Conservation (phyloP, 1,140 invertebrate species). For the Steinernema khuongi region DNA sequence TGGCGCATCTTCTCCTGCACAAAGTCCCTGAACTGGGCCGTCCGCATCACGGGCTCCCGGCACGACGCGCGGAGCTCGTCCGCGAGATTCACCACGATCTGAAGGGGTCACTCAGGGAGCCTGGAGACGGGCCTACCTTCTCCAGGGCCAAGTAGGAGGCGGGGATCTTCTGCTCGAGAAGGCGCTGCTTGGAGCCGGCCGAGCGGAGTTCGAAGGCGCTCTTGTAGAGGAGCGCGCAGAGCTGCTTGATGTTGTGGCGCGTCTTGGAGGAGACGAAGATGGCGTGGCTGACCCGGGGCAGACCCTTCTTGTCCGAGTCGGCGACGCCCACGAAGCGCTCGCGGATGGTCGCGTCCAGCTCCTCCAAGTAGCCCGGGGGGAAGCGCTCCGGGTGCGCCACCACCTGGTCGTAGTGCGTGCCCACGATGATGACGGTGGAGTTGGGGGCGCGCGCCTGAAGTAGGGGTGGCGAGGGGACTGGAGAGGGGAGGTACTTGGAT, state of each 20-base stretch:
- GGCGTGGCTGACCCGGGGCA: slow-evolving; percentile 84
- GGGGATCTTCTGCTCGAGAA: slow-evolving; percentile 88
- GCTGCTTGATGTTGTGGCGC: slow-evolving; percentile 78
- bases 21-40: slow-evolving; percentile 72
- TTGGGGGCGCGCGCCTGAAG: slow-evolving; percentile 77
- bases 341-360: slow-evolving; percentile 69
- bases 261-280: slow-evolving; percentile 84
- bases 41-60: slow-evolving; percentile 79
- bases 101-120: slow-evolving; percentile 28
- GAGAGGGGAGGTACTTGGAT: slow-evolving; percentile 68
- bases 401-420: slow-evolving; percentile 85
- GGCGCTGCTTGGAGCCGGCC: slow-evolving; percentile 79
- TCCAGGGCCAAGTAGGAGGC: slow-evolving; percentile 88
- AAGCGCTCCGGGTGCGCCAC: slow-evolving; percentile 66
- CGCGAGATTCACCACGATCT: slow-evolving; percentile 59
- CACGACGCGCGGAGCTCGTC: slow-evolving; percentile 60
- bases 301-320: slow-evolving; percentile 88
- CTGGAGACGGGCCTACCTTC: slow-evolving; percentile 64
- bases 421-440: slow-evolving; percentile 85
- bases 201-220: slow-evolving; percentile 81
- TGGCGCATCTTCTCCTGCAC: slow-evolving; percentile 68
- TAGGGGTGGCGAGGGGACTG: not conserved
- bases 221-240: slow-evolving; percentile 88
- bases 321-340: slow-evolving; percentile 79
- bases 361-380: slow-evolving; percentile 70